Percentiles rank a stretch among this genome's conserved stretches.
Evolutionary conservation across 2,797 vertebrate genomes (phyloP).

Genomic region (Leptodactylus fallax): DNA sequence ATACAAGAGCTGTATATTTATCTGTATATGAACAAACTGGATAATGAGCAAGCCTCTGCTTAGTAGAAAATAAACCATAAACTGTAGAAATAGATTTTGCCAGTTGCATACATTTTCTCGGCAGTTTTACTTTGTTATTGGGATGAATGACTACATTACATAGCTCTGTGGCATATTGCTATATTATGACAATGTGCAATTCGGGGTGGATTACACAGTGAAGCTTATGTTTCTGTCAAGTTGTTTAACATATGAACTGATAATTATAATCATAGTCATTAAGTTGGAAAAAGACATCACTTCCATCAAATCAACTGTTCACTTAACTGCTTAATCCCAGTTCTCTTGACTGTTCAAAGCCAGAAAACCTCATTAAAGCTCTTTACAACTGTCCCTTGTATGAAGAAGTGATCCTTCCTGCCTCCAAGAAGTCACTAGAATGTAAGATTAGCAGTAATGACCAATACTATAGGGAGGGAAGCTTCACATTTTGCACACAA

Average conservation of each 20-base stretch:
- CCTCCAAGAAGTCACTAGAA: slow-evolving; percentile 8
- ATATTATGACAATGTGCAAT: slow-evolving; percentile 9
- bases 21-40: not conserved
- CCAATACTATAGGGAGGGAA: not conserved
- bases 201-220: slow-evolving; percentile 1
- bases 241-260: slow-evolving; percentile 49
- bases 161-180: slow-evolving; percentile 3
- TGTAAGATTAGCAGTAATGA: slow-evolving; percentile 17
- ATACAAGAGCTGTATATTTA: not conserved
- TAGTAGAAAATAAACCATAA: not conserved
- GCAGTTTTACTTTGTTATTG: not conserved
- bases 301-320: slow-evolving; percentile 48
- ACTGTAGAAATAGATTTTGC: not conserved
- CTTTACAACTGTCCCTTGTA: slow-evolving; percentile 20
- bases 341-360: slow-evolving; percentile 34
- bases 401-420: slow-evolving; percentile 21
- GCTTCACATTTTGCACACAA: not conserved
- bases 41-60: not conserved
- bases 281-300: slow-evolving; percentile 44
- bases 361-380: slow-evolving; percentile 50
- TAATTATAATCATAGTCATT: slow-evolving; percentile 51
- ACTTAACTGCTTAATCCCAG: slow-evolving; percentile 49
- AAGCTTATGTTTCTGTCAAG: slow-evolving; percentile 39
- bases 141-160: slow-evolving; percentile 4
- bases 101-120: not conserved